phyloP scores from a whole-genome alignment of 2,113 vertebrate species.

The Coregonus clupeaformis region DNA sequence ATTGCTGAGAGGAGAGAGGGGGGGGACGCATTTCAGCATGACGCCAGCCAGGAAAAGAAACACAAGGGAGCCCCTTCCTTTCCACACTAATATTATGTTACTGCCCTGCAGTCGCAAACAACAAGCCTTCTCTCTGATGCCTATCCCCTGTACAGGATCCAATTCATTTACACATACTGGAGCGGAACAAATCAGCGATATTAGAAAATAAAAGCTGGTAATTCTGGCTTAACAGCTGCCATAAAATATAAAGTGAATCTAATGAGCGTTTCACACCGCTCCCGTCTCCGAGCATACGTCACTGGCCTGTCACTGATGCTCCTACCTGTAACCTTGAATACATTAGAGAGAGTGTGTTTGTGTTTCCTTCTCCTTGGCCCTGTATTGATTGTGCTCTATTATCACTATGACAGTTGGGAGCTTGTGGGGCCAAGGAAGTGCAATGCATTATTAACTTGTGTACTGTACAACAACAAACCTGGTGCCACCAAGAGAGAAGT shows the following conservation, averaged over 20 bases:
- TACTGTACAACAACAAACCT: neutral
- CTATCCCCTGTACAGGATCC: constrained; percentile 24
- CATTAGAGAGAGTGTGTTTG: neutral
- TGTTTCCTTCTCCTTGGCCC: neutral
- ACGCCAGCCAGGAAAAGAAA: neutral
- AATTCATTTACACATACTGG: constrained; percentile 40
- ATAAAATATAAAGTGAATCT: constrained; percentile 21
- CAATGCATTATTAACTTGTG: neutral
- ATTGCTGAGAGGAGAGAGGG: neutral
- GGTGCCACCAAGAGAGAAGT: neutral
- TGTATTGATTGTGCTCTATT: neutral
- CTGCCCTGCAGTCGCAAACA: constrained; percentile 3
- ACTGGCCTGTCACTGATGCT: neutral
- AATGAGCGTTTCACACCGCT: neutral
- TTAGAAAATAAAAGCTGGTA: constrained; percentile 31
- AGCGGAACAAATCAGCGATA: constrained; percentile 29
- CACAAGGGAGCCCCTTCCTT: constrained; percentile 3
- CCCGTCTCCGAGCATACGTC: neutral
- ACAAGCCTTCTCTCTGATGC: constrained; percentile 12
- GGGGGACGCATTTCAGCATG: neutral
- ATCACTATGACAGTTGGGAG: neutral
- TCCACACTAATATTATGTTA: neutral
- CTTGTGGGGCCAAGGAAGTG: neutral
- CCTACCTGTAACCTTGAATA: neutral
- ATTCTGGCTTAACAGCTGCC: constrained; percentile 33